Percentiles rank a stretch among this genome's conserved stretches.
These are phyloP conservation scores for Macrochelys suwanniensis DNA, from an alignment of 2,797 vertebrate species.

Conservation along the genomic window DNA sequence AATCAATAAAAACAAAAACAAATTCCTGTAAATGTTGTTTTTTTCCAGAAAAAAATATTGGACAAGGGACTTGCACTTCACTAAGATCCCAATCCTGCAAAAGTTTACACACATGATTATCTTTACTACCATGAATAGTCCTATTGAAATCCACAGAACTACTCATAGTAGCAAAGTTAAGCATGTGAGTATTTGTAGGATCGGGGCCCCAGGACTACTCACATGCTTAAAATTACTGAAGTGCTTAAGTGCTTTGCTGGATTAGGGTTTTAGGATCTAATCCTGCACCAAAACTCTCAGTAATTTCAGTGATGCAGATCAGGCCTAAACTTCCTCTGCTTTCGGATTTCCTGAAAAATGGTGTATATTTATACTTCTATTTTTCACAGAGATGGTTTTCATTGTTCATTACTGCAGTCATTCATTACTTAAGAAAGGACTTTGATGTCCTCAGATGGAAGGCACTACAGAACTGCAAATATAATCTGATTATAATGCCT, in stretches of 20 bases:
- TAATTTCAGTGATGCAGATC: neutral
- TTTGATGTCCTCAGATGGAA: neutral
- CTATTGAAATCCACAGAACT: neutral
- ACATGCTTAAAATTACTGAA: neutral
- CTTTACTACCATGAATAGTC: neutral
- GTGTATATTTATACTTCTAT: neutral
- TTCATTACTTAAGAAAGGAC: neutral
- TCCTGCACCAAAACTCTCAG: neutral
- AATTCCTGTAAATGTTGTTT: neutral
- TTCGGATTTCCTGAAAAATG: neutral
- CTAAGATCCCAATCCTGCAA: neutral
- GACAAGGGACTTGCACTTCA: fast-evolving
- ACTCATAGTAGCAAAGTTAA: neutral
- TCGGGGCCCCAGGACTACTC: neutral
- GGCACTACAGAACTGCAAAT: neutral
- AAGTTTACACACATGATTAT: neutral
- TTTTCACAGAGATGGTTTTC: neutral
- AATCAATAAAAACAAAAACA: neutral
- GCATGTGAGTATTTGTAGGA: neutral
- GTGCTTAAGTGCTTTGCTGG: neutral
- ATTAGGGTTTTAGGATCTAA: neutral
- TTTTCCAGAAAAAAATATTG: neutral
- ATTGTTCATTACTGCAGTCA: neutral
- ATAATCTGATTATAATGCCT: neutral
- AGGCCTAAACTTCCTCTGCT: neutral